Evolutionary conservation across 2,113 vertebrate genomes (phyloP), one percentile per base, ranked within the genome.

Genomic region (Alligator mississippiensis): DNA sequence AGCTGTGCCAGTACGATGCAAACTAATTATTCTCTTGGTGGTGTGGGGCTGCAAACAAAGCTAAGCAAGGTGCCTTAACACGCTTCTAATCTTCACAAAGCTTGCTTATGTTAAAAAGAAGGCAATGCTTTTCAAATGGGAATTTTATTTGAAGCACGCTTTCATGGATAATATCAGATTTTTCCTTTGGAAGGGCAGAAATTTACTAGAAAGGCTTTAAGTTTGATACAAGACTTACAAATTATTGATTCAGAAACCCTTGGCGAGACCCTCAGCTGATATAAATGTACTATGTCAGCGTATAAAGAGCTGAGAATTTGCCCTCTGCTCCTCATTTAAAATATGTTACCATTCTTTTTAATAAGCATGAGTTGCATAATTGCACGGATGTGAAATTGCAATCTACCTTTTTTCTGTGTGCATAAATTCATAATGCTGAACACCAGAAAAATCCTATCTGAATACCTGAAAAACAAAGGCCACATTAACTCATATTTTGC

Each of bases 401-500:
- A 80, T 66, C 70, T 87, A 61, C 90, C 92, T 92, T 68, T 85
- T 96, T 93, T 90, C 85, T 87, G 76, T 30, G 60, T 81, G 47
- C 17, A 84, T 77, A 93, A 92, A 58, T 93, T 79, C 47, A 47
- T 47, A 47, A 47, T 47, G 47, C 47, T 47, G 47, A 93, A 93
- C 84, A 58, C 78, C 80, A 82, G 78, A 94, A 96, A 81, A 47
- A 59, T 78, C 27, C 93, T 90, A 75, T 3, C 59, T 77, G 80
- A 92, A 92, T 57, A 83, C 59, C 86, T 93, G 91, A 74, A 47
- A 72, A 90, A 66, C 10, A 80, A 16, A 30, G 96, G 55, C 80
- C 85, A 90, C 70, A 90, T 94, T 93, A 96, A 59, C 60, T 89
- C 60, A 66, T 18, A 75, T 84, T 86, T 83, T 89, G 89, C 89